Conservation (phyloP, 2,113 vertebrate species). For the Ibidorhyncha struthersii region DNA sequence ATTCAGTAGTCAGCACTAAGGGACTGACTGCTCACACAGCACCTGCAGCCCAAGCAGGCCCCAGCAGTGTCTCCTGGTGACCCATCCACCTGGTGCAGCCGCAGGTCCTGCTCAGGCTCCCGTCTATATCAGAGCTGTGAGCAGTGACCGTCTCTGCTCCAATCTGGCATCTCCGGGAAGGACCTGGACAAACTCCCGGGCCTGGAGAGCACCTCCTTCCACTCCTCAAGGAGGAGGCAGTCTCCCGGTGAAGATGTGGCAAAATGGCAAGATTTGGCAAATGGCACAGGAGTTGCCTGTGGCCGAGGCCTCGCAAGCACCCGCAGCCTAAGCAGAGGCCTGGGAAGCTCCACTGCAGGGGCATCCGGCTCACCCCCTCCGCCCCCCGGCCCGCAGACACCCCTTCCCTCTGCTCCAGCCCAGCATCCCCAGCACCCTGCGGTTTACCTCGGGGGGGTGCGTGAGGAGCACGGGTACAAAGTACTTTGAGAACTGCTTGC, state of each 20-base stretch:
- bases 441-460: rapidly evolving
- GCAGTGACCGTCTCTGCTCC: not conserved
- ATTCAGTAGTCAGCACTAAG: not conserved
- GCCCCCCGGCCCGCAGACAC: not conserved
- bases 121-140: not conserved
- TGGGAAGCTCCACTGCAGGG: not conserved
- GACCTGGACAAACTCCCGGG: not conserved
- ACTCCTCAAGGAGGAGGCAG: not conserved
- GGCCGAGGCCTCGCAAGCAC: not conserved
- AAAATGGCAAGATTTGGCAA: not conserved
- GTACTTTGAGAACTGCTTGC: not conserved
- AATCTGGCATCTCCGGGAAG: not conserved
- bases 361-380: rapidly evolving
- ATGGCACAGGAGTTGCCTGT: not conserved
- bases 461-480: rapidly evolving
- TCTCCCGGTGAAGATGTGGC: not conserved
- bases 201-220: not conserved
- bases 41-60: not conserved
- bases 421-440: not conserved
- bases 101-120: not conserved
- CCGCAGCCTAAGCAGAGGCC: not conserved
- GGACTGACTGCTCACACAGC: not conserved
- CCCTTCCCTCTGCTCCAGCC: not conserved
- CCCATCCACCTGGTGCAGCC: not conserved
- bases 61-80: not conserved